Conservation (phyloP, 2,113 vertebrate species). For the Amphiprion ocellaris region DNA sequence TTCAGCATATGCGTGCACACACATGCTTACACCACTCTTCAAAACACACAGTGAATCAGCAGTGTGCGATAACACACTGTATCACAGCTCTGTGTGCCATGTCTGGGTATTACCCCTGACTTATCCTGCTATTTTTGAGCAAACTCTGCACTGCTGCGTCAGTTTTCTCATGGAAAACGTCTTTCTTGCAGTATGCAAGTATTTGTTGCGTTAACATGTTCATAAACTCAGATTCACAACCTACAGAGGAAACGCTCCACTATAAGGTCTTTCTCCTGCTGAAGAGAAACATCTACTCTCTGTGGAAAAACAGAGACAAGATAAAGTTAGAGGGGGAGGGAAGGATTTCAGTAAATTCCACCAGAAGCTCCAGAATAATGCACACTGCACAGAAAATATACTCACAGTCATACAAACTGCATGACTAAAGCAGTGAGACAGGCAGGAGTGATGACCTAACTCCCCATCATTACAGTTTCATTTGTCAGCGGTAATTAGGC, state of each 20-base stretch:
- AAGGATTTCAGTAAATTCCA: conserved; percentile 19
- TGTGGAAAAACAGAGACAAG: background rate
- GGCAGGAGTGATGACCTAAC: conserved; percentile 42
- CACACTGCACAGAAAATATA: background rate
- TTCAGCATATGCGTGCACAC: conserved; percentile 27
- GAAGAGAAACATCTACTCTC: background rate
- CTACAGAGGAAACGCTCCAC: background rate
- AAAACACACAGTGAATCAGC: conserved; percentile 47
- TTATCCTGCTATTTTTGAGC: conserved; percentile 17
- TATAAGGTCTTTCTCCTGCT: background rate
- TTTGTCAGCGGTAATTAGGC: conserved; percentile 39
- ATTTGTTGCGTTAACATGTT: background rate
- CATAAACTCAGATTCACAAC: conserved; percentile 5
- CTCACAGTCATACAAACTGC: background rate
- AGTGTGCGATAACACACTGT: conserved; percentile 1
- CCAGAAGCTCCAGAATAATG: background rate
- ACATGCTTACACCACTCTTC: conserved; percentile 36
- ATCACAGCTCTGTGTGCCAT: conserved; percentile 7
- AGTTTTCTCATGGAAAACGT: background rate
- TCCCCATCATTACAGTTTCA: conserved; percentile 9
- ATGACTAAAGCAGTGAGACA: conserved; percentile 30
- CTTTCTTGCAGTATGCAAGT: background rate
- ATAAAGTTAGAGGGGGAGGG: background rate
- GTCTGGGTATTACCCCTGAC: background rate
- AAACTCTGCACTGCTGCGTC: conserved; percentile 3